Evolutionary conservation across 2,113 vertebrate species (phyloP).

Genomic region (Proterorhinus semilunaris): DNA sequence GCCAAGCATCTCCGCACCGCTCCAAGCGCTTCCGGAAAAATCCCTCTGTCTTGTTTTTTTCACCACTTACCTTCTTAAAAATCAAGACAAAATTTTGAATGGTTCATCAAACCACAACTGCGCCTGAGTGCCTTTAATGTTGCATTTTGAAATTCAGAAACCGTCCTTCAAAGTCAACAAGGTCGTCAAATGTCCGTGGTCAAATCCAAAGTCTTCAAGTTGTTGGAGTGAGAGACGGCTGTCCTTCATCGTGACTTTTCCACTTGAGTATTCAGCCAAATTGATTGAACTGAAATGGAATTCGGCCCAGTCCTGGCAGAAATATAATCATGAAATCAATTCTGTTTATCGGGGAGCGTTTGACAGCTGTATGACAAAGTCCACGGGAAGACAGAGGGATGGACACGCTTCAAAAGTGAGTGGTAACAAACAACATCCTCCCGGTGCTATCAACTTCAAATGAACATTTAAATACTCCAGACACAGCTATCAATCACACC

Average conservation of each 20-base stretch:
- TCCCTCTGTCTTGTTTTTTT: not conserved
- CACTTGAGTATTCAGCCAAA: slow-evolving; percentile 38
- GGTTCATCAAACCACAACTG: not conserved
- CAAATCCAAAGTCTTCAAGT: slow-evolving; percentile 3
- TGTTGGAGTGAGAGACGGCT: not conserved
- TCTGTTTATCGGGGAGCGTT: slow-evolving; percentile 41
- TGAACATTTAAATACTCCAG: slow-evolving; percentile 14
- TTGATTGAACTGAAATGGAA: slow-evolving; percentile 42
- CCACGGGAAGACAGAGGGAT: slow-evolving; percentile 23
- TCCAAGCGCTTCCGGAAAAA: slow-evolving; percentile 1
- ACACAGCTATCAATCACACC: slow-evolving; percentile 15
- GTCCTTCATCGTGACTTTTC: slow-evolving; percentile 29
- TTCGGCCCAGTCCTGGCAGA: slow-evolving; percentile 27
- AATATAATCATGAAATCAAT: slow-evolving; percentile 42
- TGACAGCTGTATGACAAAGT: slow-evolving; percentile 48
- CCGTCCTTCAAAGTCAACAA: not conserved
- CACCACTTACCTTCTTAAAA: not conserved
- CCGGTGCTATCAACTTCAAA: slow-evolving; percentile 3
- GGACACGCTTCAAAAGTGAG: slow-evolving; percentile 11
- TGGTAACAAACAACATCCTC: slow-evolving; percentile 20
- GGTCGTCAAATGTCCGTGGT: slow-evolving; percentile 19
- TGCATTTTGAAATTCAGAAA: not conserved
- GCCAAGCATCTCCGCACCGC: not conserved
- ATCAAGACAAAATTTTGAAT: not conserved
- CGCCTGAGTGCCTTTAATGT: not conserved